A percentile compares a stretch with the other conserved stretches of the same genome.
Conservation (phyloP, 2,113 vertebrate genomes). For the Parotia lawesii region DNA sequence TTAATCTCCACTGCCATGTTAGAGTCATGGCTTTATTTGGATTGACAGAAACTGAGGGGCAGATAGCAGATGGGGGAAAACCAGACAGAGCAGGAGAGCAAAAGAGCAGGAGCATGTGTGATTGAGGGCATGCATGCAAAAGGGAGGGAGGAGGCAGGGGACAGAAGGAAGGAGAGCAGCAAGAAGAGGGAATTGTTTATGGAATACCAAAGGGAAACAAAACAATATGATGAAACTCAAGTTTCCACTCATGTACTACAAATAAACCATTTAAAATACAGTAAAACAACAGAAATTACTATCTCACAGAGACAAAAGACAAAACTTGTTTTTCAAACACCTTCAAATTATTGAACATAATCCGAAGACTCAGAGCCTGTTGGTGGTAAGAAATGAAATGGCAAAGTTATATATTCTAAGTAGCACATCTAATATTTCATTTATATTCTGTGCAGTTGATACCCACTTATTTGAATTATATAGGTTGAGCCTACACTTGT, state of each 20-base stretch:
- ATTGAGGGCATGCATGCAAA: neutral
- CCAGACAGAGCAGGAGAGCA: neutral
- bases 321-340: neutral
- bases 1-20: neutral
- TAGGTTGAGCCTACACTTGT: neutral
- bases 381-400: neutral
- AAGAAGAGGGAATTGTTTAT: neutral
- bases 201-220: neutral
- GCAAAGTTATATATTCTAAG: neutral
- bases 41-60: neutral
- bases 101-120: neutral
- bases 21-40: neutral
- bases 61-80: neutral
- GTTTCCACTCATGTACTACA: neutral
- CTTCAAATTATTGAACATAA: neutral
- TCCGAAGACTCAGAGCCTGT: neutral
- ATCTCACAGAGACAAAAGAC: neutral
- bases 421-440: neutral
- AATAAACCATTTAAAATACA: neutral
- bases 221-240: neutral
- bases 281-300: neutral
- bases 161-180: neutral
- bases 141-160: neutral
- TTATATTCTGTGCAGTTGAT: neutral
- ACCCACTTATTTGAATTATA: neutral